Evolutionary conservation across 2,797 vertebrate genomes (phyloP).

Genomic region (Cuculus canorus): DNA sequence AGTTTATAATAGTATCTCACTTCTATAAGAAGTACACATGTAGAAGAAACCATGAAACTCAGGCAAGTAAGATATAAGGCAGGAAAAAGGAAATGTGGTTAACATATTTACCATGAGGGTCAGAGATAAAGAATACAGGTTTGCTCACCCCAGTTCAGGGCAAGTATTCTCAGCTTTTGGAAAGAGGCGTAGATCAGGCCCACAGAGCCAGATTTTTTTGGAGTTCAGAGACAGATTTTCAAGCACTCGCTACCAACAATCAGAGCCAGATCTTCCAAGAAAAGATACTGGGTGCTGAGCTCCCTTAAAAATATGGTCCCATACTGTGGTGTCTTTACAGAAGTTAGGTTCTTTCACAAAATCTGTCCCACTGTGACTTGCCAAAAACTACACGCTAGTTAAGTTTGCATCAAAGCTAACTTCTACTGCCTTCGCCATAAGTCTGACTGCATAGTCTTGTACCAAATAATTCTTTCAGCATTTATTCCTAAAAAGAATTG

Average conservation of each 20-base stretch:
- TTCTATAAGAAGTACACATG: neutral
- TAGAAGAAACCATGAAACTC: neutral
- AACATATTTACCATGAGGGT: neutral
- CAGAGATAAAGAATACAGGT: neutral
- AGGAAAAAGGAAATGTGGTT: neutral
- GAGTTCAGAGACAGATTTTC: conserved; percentile 35
- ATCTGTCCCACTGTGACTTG: neutral
- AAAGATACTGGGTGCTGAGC: neutral
- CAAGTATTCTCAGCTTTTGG: neutral
- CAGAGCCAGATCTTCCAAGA: conserved; percentile 9
- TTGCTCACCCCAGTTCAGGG: neutral
- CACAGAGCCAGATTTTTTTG: neutral
- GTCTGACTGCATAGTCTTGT: neutral
- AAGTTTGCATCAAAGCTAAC: neutral
- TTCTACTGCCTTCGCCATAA: neutral
- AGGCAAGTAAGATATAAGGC: neutral
- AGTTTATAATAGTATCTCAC: neutral
- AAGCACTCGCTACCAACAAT: neutral
- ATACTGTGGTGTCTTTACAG: neutral
- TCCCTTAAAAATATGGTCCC: neutral
- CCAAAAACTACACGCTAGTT: neutral
- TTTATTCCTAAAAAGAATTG: neutral
- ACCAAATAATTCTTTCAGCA: neutral
- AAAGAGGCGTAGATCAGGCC: neutral
- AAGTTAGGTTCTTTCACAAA: conserved; percentile 7